Percentiles rank a stretch among this genome's conserved stretches.
These are phyloP conservation scores for Leptopilina boulardi DNA, from an alignment of 1,140 invertebrate species.

Conservation along the genomic window DNA sequence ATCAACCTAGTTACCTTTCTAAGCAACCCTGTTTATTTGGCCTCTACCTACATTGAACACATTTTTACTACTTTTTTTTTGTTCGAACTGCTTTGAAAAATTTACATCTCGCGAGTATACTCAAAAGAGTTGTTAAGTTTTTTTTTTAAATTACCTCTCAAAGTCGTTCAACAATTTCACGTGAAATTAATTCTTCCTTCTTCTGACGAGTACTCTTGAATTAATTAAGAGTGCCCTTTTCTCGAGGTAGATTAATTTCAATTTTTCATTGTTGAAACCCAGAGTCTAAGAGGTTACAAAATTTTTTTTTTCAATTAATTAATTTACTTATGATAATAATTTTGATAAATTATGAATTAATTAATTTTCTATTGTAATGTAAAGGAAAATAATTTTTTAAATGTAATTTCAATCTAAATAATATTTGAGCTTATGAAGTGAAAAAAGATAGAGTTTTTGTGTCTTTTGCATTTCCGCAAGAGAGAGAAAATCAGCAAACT, in stretches of 20 bases:
- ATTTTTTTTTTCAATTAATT: too few relatives aligned
- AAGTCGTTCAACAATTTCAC: neutral
- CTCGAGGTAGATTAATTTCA: neutral
- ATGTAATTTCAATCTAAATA: too few relatives aligned
- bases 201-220: neutral
- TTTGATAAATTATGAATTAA: too few relatives aligned
- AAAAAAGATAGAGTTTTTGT: too few relatives aligned
- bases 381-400: too few relatives aligned
- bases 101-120: neutral
- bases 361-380: too few relatives aligned
- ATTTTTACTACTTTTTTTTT: neutral
- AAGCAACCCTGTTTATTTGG: slow-evolving; percentile 10
- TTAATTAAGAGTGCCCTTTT: neutral
- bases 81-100: neutral
- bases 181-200: neutral
- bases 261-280: neutral
- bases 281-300: too few relatives aligned
- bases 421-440: too few relatives aligned
- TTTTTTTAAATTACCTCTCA: slow-evolving; percentile 5
- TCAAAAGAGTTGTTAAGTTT: neutral
- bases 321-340: too few relatives aligned
- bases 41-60: slow-evolving; percentile 11
- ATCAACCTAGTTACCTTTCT: slow-evolving; percentile 27
- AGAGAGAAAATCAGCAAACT: too few relatives aligned
- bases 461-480: too few relatives aligned